Evolutionary conservation across 1,140 invertebrate species (phyloP).

Genomic region (Danaus plexippus): DNA sequence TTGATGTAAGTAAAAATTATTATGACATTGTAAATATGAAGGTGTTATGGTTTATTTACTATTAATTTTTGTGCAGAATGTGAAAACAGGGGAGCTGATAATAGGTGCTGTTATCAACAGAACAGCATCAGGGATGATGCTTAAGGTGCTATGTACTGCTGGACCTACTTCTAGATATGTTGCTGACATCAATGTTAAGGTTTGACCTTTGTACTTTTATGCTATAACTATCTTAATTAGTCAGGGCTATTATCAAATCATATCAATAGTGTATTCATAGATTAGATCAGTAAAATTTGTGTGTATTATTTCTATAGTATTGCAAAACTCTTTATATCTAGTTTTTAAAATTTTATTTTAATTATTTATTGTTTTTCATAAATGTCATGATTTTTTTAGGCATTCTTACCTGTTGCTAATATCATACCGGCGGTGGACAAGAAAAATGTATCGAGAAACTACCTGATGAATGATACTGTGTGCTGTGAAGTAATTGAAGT

Average conservation of each 20-base stretch:
- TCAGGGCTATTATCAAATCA: too few species aligned
- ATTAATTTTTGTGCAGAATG: constrained; percentile 72
- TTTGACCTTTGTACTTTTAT: constrained; percentile 25
- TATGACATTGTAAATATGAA: constrained; percentile 8
- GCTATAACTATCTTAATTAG: too few species aligned
- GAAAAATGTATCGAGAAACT: constrained; percentile 83
- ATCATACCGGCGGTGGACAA: constrained; percentile 85
- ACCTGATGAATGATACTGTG: constrained; percentile 86
- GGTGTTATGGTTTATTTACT: background rate
- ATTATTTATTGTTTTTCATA: too few species aligned
- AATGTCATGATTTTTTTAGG: constrained; percentile 60
- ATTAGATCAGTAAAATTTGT: too few species aligned
- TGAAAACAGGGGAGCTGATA: constrained; percentile 86
- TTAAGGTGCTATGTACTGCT: constrained; percentile 87
- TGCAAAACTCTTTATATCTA: too few species aligned
- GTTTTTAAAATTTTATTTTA: too few species aligned
- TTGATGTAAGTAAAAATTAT: constrained; percentile 76
- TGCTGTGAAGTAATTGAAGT: constrained; percentile 92
- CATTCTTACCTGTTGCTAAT: constrained; percentile 78
- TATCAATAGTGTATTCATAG: too few species aligned
- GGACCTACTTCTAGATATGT: constrained; percentile 83
- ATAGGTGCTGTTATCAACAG: constrained; percentile 82
- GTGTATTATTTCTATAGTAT: too few species aligned
- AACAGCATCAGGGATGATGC: constrained; percentile 81
- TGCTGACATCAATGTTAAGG: constrained; percentile 88